Percentiles rank a stretch among this genome's conserved stretches.
Conservation (phyloP, 2,113 vertebrate genomes). For the Heterotilapia buettikoferi region DNA sequence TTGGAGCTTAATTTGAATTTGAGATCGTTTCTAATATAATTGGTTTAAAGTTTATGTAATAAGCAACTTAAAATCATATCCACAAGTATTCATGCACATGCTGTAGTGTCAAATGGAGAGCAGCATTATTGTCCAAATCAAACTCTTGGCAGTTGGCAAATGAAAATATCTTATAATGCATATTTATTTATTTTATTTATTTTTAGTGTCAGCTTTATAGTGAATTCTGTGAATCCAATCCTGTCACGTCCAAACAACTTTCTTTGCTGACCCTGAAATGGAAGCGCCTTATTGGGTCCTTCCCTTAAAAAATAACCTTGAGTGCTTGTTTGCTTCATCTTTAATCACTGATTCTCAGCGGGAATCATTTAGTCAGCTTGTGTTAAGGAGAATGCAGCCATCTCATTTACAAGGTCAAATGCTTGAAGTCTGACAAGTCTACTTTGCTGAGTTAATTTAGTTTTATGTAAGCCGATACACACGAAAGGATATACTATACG, state of each 20-base stretch:
- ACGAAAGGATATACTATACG: background rate
- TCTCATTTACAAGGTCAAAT: constrained; percentile 12
- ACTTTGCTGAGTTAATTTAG: constrained; percentile 12
- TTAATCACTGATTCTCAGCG: background rate
- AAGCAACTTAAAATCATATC: background rate
- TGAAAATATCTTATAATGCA: background rate
- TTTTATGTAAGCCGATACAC: background rate
- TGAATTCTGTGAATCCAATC: background rate
- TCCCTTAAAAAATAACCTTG: background rate
- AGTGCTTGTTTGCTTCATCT: background rate
- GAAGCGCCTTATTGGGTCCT: background rate
- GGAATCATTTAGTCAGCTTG: background rate
- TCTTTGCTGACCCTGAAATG: background rate
- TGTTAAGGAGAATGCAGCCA: background rate
- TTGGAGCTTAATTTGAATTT: background rate
- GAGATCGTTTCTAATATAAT: background rate
- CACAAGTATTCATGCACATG: background rate
- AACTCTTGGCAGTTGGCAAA: background rate
- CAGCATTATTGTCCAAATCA: background rate
- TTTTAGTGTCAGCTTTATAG: background rate
- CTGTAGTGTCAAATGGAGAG: background rate
- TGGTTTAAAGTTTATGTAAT: background rate
- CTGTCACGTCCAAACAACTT: background rate
- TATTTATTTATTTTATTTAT: background rate
- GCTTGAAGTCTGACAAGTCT: background rate